Evolutionary conservation across 2,113 vertebrate genomes (phyloP).

Genomic region (Chaetura pelagica): DNA sequence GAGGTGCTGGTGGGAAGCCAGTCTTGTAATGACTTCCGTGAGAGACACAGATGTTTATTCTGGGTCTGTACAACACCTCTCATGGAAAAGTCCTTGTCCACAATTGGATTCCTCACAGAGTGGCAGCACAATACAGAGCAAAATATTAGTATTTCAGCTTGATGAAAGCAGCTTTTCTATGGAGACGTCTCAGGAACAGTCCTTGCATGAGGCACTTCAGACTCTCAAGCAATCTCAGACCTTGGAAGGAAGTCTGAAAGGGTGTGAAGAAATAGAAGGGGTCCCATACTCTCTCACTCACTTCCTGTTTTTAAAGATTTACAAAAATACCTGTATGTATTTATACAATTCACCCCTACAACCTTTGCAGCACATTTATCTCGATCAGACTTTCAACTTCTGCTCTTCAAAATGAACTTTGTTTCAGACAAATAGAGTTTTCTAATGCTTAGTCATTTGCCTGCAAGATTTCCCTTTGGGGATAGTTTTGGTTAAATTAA

Average conservation of each 20-base stretch:
- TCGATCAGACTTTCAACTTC: background rate
- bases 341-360: background rate
- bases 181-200: background rate
- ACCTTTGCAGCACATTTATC: background rate
- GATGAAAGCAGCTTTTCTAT: background rate
- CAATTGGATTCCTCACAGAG: background rate
- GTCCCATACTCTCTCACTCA: background rate
- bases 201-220: background rate
- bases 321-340: background rate
- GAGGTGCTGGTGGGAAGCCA: slow-evolving; percentile 25
- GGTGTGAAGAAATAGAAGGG: background rate
- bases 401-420: background rate
- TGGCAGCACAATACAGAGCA: background rate
- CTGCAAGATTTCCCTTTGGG: slow-evolving; percentile 6
- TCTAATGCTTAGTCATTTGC: background rate
- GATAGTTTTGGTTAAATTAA: slow-evolving; percentile 2
- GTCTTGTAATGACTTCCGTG: background rate
- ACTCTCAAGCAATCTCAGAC: background rate
- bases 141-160: background rate
- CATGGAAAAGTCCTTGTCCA: background rate
- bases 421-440: background rate
- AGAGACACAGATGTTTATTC: background rate
- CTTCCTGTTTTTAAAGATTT: background rate
- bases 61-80: slow-evolving; percentile 15
- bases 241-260: background rate